Percentiles rank a stretch among this genome's conserved stretches.
Conservation (phyloP, 2,888 invertebrate genomes). For the Lymantria dispar region DNA sequence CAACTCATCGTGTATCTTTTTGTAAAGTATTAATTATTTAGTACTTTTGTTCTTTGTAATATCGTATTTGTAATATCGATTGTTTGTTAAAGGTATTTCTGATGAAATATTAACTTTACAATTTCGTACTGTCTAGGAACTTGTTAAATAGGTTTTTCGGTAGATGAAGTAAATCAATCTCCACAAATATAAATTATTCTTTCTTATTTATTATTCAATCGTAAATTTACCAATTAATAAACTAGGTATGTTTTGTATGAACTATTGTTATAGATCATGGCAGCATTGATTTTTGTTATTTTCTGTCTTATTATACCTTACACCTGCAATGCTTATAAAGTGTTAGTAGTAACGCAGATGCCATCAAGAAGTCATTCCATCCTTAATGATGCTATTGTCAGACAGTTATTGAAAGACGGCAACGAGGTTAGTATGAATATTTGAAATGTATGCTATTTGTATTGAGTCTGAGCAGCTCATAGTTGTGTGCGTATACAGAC, state of each 20-base stretch:
- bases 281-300: background rate
- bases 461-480: too few relatives aligned
- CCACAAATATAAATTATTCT: background rate
- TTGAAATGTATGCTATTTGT: too few relatives aligned
- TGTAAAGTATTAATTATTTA: too few relatives aligned
- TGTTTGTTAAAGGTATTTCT: too few relatives aligned
- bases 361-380: conserved; percentile 44
- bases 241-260: background rate
- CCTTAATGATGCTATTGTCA: conserved; percentile 44
- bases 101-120: too few relatives aligned
- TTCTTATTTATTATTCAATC: too few relatives aligned
- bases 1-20: too few relatives aligned
- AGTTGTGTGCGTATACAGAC: too few relatives aligned
- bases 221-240: background rate
- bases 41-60: too few relatives aligned
- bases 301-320: conserved; percentile 1
- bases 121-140: too few relatives aligned
- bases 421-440: conserved; percentile 40
- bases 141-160: background rate
- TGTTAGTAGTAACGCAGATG: conserved; percentile 41
- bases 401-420: conserved; percentile 41
- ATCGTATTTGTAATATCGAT: too few relatives aligned
- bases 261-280: conserved; percentile 5
- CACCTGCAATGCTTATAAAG: conserved; percentile 33
- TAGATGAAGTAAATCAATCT: background rate